These are phyloP conservation scores for Nothura maculosa DNA, from an alignment of 2,797 vertebrate species.

Conservation along the genomic window DNA sequence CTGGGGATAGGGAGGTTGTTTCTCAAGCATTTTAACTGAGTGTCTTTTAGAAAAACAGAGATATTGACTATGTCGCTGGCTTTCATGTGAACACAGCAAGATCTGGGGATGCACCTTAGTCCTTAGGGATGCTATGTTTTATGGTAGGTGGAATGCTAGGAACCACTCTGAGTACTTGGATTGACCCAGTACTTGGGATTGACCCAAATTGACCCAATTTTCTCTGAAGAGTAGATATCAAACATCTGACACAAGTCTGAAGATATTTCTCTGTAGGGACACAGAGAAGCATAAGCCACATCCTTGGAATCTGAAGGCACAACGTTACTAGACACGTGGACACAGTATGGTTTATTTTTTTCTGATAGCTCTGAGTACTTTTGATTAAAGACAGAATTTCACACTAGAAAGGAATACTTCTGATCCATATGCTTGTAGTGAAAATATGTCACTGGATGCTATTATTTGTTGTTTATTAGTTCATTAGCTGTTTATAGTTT, in stretches of 20 bases:
- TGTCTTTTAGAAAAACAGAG: background rate
- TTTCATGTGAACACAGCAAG: background rate
- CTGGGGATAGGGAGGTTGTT: background rate
- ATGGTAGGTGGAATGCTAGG: background rate
- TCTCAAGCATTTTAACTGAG: background rate
- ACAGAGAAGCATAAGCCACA: background rate
- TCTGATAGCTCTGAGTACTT: background rate
- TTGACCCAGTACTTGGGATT: too few species aligned
- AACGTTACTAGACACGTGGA: background rate
- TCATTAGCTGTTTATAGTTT: background rate
- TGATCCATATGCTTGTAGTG: background rate
- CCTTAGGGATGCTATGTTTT: background rate
- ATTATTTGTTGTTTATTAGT: background rate
- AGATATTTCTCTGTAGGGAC: background rate
- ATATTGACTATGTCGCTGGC: background rate
- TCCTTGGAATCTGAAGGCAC: background rate
- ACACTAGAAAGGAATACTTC: conserved; percentile 28
- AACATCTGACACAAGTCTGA: background rate
- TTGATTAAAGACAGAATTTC: background rate
- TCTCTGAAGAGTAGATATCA: background rate
- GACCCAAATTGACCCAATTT: background rate
- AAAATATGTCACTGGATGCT: background rate
- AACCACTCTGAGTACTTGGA: background rate
- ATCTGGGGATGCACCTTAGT: background rate
- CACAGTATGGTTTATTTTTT: conserved; percentile 20